Base-by-base conservation (phyloP, 2,888 invertebrate genomes). In the Oxyscelio sp. region DNA sequence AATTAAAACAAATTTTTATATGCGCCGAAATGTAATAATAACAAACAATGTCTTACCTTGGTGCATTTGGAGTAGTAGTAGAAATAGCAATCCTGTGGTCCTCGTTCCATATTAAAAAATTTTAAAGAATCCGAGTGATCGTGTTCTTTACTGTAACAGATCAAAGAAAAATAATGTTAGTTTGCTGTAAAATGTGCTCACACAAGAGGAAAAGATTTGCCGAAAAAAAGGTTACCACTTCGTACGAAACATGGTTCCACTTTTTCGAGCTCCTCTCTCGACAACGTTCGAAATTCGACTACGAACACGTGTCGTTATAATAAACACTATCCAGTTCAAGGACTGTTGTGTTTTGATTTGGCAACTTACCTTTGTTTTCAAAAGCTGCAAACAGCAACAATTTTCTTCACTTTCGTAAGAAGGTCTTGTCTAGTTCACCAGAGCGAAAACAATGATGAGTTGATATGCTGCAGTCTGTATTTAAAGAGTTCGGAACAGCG, bases 21-120 rank as follows among this genome's bases (percentile, higher is more conserved):
- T n/a, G n/a, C n/a, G n/a, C n/a, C n/a, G n/a, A n/a, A n/a, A n/a
- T n/a, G n/a, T n/a, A n/a, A n/a, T n/a, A n/a, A n/a, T n/a, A n/a
- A n/a, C n/a, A n/a, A n/a, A n/a, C n/a, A n/a, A n/a, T n/a, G n/a
- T n/a, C 95, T 95, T 95, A 97, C 97, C 96, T 97, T 98, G 86
- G 96, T 96, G 94, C 98, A 98, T 85, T 97, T 97, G 74, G 97
- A 97, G 94, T 98, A 97, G 94, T 97, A 98, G 94, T 96, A 98
- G 95, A 97, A 98, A 94, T 98, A 98, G 94, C 98, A 98, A 94
- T 98, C 98, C 95, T 97, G 97, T 91, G 96, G 95, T 90, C 96
- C 96, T 90, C 96, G 96, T 95, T 97, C 96, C 96, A 97, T 96
- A 91, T 93, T 92, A 89, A 94, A 90, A 87, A 93, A 93, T 87